Base-by-base conservation (phyloP, 2,113 vertebrate species). In the Entelurus aequoreus region DNA sequence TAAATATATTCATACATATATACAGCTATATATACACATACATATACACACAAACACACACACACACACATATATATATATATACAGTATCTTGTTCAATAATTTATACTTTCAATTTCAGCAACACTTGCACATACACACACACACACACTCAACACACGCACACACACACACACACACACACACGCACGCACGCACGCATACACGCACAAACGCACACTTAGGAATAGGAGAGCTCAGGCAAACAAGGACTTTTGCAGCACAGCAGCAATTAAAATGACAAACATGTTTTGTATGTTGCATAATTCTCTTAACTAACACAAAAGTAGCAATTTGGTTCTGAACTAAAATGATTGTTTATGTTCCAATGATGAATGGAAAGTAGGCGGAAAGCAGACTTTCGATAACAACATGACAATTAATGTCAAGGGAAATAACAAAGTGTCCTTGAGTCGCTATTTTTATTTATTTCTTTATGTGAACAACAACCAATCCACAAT, bases 281-380 rank as follows among this genome's bases (percentile, higher is more conserved):
- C 65, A 35, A 78, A 74, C 48, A 21, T 75, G 77, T 69, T 70
- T 66, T 68, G 78, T 68, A 75, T 70, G 78, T 88, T 88, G 81
- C 73, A 76, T 87, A 85, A 88, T 81, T 83, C 66, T 68, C 62
- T 63, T 65, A 63, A 71, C 69, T 67, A 79, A 84, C 81, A 90
- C 88, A 90, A 88, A 88, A 82, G 83, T 83, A 87, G 70, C 84
- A 89, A 88, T 90, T 86, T 85, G 71, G 78, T 81, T 75, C 76
- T 67, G 76, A 73, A 84, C 83, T 75, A 76, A 75, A 86, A 72
- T 72, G 77, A 73, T 66, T 72, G 82, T 81, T 78, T 85, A 79
- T 60, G 71, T 80, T 82, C 72, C 74, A 82, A 78, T 81, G 69
- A 81, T 69, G 48, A 64, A 65, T 66, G 60, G 60, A 69, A 63